Evolutionary conservation across 64 coral and sea anemone species (phyloP), one percentile per base, ranked within the genome.

Genomic region (Pachyseris speciosa): DNA sequence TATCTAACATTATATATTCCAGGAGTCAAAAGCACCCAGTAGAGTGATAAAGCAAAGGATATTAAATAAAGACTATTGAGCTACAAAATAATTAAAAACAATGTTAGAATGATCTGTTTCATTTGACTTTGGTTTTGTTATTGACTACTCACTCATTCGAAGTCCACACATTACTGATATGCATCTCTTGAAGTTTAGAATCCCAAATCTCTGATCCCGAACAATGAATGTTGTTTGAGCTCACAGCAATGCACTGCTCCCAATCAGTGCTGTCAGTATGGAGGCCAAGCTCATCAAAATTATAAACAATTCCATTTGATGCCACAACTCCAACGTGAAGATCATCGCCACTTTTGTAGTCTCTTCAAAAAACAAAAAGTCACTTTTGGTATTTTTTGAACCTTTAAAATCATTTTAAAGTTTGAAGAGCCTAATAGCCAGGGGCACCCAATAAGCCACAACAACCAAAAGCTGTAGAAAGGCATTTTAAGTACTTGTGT

Each of bases 231-330:
- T 71, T 31, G 22, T 13, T 50, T 29, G 69, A 15, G 60, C 39
- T 48, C 15, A 69, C 83, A 31, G 33, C 38, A 71, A 86, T 37
- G 33, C 83, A 86, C 19, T 67, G 67, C 15, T 67, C 61, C 83
- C 83, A 86, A 19, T 53, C 1, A 48, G 40, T 48, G 1, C 39
- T 49, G 24, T 86, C 83, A 32, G 67, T 42, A 69, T 86, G 83
- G 28, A 86, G 63, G 19, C 83, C 83, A 47, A 9, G 41, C 50
- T 86, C 63, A 71, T 86, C 83, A 86, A 69, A 86, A 55, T 86
- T 86, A 71, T 86, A 86, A 48, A 86, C 83, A 9, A 68, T 11
- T 69, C 64, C 39, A 81, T 61, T 63, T 41, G 77, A 41, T 16
- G 77, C 33, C 5, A 34, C 34, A 63, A 81, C 40, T 6, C 77